Evolutionary conservation across 2,797 vertebrate genomes (phyloP), one percentile per base, ranked within the genome.

Genomic region (Chaenodraco wilsoni): DNA sequence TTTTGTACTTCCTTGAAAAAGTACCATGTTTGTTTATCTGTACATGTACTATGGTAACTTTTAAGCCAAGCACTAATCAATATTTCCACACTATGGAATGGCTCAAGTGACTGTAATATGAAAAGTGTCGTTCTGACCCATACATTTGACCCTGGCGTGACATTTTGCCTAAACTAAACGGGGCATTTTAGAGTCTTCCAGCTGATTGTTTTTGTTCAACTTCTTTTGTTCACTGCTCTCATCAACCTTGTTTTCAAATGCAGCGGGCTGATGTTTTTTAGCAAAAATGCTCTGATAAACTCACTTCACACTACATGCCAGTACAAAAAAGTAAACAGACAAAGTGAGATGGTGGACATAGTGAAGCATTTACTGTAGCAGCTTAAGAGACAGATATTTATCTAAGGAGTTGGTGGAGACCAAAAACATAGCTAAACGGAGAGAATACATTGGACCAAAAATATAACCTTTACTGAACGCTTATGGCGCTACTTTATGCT

Each of bases 161-260:
- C 27, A 27, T 27, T 27, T 27, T 27, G 27, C 27, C 27, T 5
- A 27, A 50, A 27, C 65, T 59, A 1, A 0, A 27, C 9, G 3
- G 3, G 52, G 10, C 0, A 2, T 48, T 31, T 66, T 44, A 16
- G 45, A 11, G 3, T 57, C 43, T 41, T 72, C 57, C 27, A 52
- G 59, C 14, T 19, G 19, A 17, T 58, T 44, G 40, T 54, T 73
- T 68, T 41, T 5, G 17, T 44, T 31, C 15, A 51, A 19, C 56
- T n/a, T 37, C 11, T 31, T 27, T 23, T 40, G 0, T 11, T 58
- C 55, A 37, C 43, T 37, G n/a, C 44, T 37, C 9, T 59, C 8
- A 41, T 59, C 31, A 48, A 41, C 33, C 55, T 27, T 16, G 45
- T 46, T 50, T 58, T 49, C 14, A 70, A 49, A 17, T 44, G 61